Conservation (phyloP, 2,888 invertebrate genomes). For the Selenia dentaria region DNA sequence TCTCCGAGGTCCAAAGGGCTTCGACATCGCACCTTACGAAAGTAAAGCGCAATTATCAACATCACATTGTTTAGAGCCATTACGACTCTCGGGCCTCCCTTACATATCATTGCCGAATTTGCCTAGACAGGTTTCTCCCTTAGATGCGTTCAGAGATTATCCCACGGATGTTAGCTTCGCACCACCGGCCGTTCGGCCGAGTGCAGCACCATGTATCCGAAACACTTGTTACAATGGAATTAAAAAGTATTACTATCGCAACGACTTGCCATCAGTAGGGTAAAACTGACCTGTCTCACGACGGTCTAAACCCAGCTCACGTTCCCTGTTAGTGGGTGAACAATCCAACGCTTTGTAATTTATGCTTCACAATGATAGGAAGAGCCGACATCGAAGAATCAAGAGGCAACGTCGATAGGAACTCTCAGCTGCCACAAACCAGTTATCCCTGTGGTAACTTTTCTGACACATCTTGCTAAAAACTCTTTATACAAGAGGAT, state of each 20-base stretch:
- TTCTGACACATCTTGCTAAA: too few species aligned
- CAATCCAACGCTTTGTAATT: conserved; percentile 89
- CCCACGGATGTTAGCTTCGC: conserved; percentile 78
- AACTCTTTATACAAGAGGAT: too few species aligned
- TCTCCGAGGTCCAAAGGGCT: conserved; percentile 59
- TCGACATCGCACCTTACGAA: conserved; percentile 58
- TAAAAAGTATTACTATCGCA: conserved; percentile 83
- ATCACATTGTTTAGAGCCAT: conserved; percentile 77
- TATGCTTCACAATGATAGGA: too few species aligned
- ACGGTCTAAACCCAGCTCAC: conserved; percentile 76
- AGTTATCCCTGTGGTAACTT: too few species aligned
- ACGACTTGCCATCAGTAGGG: conserved; percentile 82
- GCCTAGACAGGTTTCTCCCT: conserved; percentile 71
- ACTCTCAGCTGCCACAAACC: conserved; percentile 86
- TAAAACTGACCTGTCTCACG: conserved; percentile 84
- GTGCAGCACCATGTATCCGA: conserved; percentile 80
- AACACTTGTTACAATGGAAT: conserved; percentile 42
- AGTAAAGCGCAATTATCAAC: conserved; percentile 52
- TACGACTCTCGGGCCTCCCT: conserved; percentile 67
- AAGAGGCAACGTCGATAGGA: conserved; percentile 88
- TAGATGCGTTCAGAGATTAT: conserved; percentile 85
- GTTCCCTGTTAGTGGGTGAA: conserved; percentile 88
- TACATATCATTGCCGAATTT: conserved; percentile 56
- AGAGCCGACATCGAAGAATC: conserved; percentile 90
- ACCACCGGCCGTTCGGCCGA: conserved; percentile 47